A percentile compares a stretch with the other conserved stretches of the same genome.
Conservation (phyloP, 2,888 invertebrate genomes). For the Morpho helenor region DNA sequence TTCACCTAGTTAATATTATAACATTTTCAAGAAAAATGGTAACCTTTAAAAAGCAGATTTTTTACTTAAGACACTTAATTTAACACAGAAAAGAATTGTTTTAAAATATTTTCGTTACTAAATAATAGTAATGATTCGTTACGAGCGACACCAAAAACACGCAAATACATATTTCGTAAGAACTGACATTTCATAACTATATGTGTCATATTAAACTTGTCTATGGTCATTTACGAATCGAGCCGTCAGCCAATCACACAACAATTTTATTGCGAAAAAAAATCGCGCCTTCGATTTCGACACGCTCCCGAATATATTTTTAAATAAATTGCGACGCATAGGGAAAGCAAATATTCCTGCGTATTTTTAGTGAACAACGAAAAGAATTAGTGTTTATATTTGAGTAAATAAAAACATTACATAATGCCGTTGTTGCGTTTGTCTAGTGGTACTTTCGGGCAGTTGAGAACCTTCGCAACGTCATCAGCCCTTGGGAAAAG, state of each 20-base stretch:
- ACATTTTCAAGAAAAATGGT: no score
- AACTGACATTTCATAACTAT: no score
- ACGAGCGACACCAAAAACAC: no score
- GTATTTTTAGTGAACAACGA: conserved; percentile 27
- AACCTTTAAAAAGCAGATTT: no score
- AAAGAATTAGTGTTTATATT: conserved; percentile 10
- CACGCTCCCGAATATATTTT: conserved; percentile 10
- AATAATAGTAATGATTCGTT: no score
- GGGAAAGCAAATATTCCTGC: conserved; percentile 13
- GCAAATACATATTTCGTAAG: not conserved
- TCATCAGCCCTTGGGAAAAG: conserved; percentile 79
- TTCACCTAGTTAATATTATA: no score
- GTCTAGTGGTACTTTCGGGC: conserved; percentile 68
- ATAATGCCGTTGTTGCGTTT: conserved; percentile 73
- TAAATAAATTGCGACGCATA: conserved; percentile 6
- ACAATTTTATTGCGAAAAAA: conserved; percentile 13
- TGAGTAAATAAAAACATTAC: conserved; percentile 62
- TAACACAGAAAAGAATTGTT: no score
- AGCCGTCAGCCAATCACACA: conserved; percentile 14
- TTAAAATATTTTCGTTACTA: no score
- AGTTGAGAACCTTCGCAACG: conserved; percentile 71
- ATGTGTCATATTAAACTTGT: conserved; percentile 9
- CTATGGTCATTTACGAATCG: conserved; percentile 6
- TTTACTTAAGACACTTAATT: no score
- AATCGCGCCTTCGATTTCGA: conserved; percentile 17